Conservation (phyloP, 2,113 vertebrate species). For the Eurystomus gularis region DNA sequence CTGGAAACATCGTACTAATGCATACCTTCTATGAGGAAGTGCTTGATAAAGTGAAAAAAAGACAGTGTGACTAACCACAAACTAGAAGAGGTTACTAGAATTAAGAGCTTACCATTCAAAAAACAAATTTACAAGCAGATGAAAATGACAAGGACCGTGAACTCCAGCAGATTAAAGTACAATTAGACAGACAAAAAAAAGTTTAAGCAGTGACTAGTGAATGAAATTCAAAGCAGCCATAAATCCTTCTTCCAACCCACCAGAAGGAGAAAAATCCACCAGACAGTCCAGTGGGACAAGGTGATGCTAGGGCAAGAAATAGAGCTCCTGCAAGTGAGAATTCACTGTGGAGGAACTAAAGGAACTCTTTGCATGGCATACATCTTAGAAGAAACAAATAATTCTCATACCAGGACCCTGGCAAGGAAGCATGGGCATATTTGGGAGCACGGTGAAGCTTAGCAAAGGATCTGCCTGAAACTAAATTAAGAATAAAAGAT, state of each 20-base stretch:
- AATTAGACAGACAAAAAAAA: not conserved
- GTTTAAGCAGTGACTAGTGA: not conserved
- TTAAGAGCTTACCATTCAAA: not conserved
- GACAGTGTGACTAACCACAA: not conserved
- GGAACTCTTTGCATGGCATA: not conserved
- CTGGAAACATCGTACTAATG: rapidly evolving
- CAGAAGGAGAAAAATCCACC: not conserved
- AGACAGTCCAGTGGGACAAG: not conserved
- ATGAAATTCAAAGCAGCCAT: not conserved
- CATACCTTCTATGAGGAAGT: not conserved
- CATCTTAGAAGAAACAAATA: not conserved
- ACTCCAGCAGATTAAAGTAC: not conserved
- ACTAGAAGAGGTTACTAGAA: not conserved
- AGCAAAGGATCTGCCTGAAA: not conserved
- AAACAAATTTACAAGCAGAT: not conserved
- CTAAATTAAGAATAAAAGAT: not conserved
- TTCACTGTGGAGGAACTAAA: not conserved
- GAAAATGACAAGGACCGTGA: not conserved
- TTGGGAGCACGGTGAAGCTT: not conserved
- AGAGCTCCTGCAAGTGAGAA: not conserved
- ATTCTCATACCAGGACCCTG: not conserved
- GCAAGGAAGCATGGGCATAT: rapidly evolving
- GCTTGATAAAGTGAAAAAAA: not conserved
- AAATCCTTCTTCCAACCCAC: not conserved
- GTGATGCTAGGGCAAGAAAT: not conserved